Evolutionary conservation across 2,113 vertebrate species (phyloP), one percentile per base, ranked within the genome.

Genomic region (Copsychus sechellarum): DNA sequence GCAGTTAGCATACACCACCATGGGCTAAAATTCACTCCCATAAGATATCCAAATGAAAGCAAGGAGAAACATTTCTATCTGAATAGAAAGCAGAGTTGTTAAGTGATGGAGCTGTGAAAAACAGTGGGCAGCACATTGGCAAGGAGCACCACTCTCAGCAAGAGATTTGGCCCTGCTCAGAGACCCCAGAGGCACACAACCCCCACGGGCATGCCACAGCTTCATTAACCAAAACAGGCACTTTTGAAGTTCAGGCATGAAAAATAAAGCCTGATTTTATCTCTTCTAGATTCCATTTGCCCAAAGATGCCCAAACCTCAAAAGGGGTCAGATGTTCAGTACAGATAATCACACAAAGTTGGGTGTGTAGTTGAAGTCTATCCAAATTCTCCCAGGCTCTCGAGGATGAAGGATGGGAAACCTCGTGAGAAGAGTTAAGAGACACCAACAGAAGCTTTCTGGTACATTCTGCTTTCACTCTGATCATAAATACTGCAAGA

Each of bases 401-500:
- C 0, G 48, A 95, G 85, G 88, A 78, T 93, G 82, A 96, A 94
- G 88, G 86, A 95, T 86, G 93, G 88, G 88, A 96, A 96, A 86
- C 90, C 88, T 96, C 0, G 0, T 90, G 85, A 95, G 93, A 86
- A 95, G 88, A 92, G 79, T 84, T 91, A 91, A 95, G 72, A 95
- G 90, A 93, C 88, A 96, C 79, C 90, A 96, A 18, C 56, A 92
- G 92, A 96, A 94, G 82, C 93, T 93, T 90, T 96, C 92, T 93
- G 79, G 88, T 94, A 83, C 93, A 74, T 90, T 96, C 82, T 95
- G 92, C 88, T 86, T 95, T 93, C 90, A 92, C 48, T 95, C 79
- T 67, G 40, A 67, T 97, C 93, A 96, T 96, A 96, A 96, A 96
- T 96, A 96, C 95, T 97, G 90, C 95, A 97, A 74, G 88, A 96